Base-by-base conservation (phyloP, 2,888 invertebrate species). In the Agrotis puta region DNA sequence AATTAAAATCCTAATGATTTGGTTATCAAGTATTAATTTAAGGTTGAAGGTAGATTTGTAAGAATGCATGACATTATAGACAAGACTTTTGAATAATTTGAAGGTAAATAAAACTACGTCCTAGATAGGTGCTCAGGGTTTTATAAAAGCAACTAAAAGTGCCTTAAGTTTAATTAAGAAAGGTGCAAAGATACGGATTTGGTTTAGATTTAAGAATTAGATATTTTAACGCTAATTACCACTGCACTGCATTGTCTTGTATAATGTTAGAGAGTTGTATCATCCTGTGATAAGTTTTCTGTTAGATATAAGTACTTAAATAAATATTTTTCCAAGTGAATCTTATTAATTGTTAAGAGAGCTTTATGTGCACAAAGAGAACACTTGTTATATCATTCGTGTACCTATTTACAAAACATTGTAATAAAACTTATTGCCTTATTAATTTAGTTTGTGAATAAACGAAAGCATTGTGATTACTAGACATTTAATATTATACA, bases 241-340 rank as follows among this genome's bases (percentile, higher is more conserved):
- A 71, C 64, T 69, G 59, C 70, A 69, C 66, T 78, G 57, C 70
- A 66, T 74, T 67, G 50, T 69, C 33, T 57, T 53, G 45, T 57
- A 69, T 61, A 77, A 70, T 75, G 24, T 63, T 58, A 61, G 54
- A 13, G 64, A 68, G 43, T 69, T 69, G 56, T 73, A 69, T 48
- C 58, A 63, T 79, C 66, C 82, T 83, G 83, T 83, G 83, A 83
- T 83, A 83, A 82, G 85, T 54, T 76, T 59, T 82, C 69, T 63
- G 24, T 68, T 83, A 79, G 79, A 27, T 67, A 18, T 72, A 64
- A 77, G 77, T 78, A 78, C 77, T 81, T 82, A 77, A 78, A 72
- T 69, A 53, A 78, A 74, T 65, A 27, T 58, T 63, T 78, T 54
- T 64, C 79, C 69, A 82, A 82, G 82, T 80, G 82, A 82, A 78